These are phyloP conservation scores for Falco biarmicus DNA, from an alignment of 2,797 vertebrate species.

Conservation along the genomic window DNA sequence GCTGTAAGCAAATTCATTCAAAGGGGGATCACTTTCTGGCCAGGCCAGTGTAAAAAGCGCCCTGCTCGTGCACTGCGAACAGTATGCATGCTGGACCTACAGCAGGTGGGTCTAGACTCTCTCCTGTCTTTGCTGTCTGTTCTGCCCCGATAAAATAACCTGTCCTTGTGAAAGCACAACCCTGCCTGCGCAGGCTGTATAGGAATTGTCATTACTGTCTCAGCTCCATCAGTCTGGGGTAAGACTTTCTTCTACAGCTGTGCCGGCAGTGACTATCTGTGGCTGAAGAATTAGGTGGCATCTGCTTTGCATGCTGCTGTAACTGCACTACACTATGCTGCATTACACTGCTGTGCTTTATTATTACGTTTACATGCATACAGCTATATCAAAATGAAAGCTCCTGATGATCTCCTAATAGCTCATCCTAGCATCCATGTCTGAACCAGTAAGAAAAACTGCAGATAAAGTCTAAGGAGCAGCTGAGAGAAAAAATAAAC, in stretches of 20 bases:
- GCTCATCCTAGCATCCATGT: background rate
- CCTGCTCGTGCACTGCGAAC: background rate
- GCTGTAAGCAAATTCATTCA: background rate
- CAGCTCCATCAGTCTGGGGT: background rate
- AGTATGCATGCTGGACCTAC: background rate
- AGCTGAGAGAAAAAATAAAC: background rate
- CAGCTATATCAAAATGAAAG: background rate
- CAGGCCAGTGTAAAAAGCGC: background rate
- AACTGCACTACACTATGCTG: background rate
- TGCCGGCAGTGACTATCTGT: background rate
- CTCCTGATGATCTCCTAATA: background rate
- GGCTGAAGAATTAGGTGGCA: background rate
- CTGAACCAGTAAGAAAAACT: background rate
- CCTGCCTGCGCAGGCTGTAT: background rate
- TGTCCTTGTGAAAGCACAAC: background rate
- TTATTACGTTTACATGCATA: background rate
- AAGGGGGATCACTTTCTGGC: background rate
- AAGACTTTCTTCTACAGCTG: background rate
- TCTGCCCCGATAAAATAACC: background rate
- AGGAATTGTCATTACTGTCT: background rate
- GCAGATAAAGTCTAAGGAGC: background rate
- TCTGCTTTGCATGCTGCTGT: background rate
- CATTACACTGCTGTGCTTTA: background rate
- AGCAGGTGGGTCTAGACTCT: background rate
- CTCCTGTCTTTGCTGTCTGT: background rate